Evolutionary conservation across 2,888 invertebrate species (phyloP).

Genomic region (Nineta flava): DNA sequence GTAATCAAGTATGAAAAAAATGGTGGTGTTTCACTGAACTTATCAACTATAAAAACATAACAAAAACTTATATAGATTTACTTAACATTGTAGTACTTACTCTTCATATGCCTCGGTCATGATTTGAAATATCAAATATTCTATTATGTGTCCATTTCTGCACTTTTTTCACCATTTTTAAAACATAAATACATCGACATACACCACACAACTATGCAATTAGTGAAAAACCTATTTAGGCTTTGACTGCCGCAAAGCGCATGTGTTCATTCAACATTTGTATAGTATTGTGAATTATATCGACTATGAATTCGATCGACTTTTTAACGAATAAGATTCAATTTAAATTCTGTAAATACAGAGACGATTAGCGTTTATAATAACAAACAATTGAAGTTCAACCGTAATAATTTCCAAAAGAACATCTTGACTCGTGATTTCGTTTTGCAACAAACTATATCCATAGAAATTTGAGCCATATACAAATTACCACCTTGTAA

Average conservation of each 20-base stretch:
- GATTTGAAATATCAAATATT: conserved; percentile 69
- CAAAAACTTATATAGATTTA: background rate
- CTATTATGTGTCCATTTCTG: conserved; percentile 69
- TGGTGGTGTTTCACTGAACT: conserved; percentile 4
- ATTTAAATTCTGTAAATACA: too few relatives aligned
- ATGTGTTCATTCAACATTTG: background rate
- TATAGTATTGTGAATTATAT: background rate
- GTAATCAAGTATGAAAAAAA: background rate
- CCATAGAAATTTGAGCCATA: too few relatives aligned
- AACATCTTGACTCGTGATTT: too few relatives aligned
- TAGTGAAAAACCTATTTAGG: conserved; percentile 8
- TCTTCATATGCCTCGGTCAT: conserved; percentile 86
- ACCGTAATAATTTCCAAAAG: too few relatives aligned
- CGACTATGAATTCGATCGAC: background rate
- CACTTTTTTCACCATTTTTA: conserved; percentile 72
- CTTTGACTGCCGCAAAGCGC: conserved; percentile 4
- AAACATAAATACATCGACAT: conserved; percentile 51
- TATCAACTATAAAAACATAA: background rate
- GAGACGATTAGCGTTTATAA: too few relatives aligned
- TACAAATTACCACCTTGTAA: too few relatives aligned
- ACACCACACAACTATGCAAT: conserved; percentile 6
- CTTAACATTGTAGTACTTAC: conserved; percentile 41
- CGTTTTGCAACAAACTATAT: too few relatives aligned
- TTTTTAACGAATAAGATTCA: background rate
- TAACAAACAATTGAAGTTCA: too few relatives aligned